A percentile compares a stretch with the other conserved stretches of the same genome.
Evolutionary conservation across 2,888 invertebrate species (phyloP).

Genomic region (Athripsodes cinereus): DNA sequence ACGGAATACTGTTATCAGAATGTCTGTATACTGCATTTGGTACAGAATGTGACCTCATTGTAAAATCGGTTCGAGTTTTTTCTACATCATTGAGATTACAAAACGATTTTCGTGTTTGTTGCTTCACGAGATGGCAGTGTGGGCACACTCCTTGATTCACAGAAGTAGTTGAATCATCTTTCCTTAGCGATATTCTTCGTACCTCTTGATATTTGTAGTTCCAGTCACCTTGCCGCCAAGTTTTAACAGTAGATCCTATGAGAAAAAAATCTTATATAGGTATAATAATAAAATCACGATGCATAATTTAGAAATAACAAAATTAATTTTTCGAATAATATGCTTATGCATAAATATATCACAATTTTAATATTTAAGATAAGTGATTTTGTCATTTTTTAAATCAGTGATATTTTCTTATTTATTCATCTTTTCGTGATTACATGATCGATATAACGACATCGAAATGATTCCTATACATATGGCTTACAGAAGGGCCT

Average conservation of each 20-base stretch:
- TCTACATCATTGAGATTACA: background rate
- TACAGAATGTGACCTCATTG: constrained; percentile 1
- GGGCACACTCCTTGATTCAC: constrained; percentile 10
- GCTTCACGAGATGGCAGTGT: constrained; percentile 9
- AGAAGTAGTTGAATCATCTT: constrained; percentile 12
- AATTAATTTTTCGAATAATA: no score
- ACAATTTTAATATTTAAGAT: no score
- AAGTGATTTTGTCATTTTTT: no score
- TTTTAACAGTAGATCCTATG: constrained; percentile 66
- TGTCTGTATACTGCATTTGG: background rate
- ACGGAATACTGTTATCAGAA: background rate
- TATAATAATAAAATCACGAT: no score
- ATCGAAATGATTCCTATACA: no score
- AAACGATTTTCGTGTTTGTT: background rate
- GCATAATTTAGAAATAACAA: no score
- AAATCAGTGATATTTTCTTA: no score
- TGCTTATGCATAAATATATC: no score
- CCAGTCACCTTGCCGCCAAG: constrained; percentile 78
- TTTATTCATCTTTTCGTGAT: no score
- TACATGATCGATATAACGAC: no score
- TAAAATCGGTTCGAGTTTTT: background rate
- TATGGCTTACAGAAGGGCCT: no score
- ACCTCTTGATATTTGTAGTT: constrained; percentile 36
- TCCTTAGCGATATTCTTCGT: constrained; percentile 22
- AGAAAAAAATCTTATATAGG: constrained; percentile 17